Evolutionary conservation across 2,113 vertebrate species (phyloP), one percentile per base, ranked within the genome.

Genomic region (Psilopogon haemacephalus): DNA sequence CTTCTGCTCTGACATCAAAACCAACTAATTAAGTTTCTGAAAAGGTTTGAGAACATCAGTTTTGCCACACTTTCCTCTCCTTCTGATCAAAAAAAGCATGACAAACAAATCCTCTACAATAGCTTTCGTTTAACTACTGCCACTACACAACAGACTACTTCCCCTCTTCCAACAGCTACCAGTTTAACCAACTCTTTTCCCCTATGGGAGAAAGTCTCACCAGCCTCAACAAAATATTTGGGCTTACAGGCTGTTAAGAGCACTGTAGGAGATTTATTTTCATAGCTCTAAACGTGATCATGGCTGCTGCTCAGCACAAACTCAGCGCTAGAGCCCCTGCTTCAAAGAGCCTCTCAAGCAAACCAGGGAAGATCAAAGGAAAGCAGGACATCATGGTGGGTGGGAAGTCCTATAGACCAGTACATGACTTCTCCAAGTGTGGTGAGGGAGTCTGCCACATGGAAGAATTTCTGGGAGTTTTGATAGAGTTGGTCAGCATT

Each of bases 71-170:
- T 50, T 26, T 26, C 23, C 12, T 50, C 16, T 58, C 85, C 72
- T 90, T 92, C 69, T 93, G 89, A 90, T 88, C 88, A 82, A 88
- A 88, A 88, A 88, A 90, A 65, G 38, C 77, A 76, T 73, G 77
- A 79, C 62, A 88, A 94, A 90, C 59, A 93, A 91, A 72, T 69
- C 32, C 83, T 86, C 38, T 75, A 32, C 84, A 76, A 90, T 28
- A 78, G 44, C 19, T 92, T 93, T 90, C 27, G 37, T 81, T 89
- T 68, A 70, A 71, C 56, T 83, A 5, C 48, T 93, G 68, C 19
- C 64, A 55, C 59, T 63, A 33, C 50, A 27, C 17, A 70, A 33
- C 55, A 59, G 32, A 54, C 28, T 44, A 17, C 24, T 86, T 90
- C 48, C 44, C 60, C 81, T 65, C 58, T 91, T 80, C 26, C 33